These are phyloP conservation scores for Pachypanchax playfairii DNA, from an alignment of 2,113 vertebrate genomes.

Conservation along the genomic window DNA sequence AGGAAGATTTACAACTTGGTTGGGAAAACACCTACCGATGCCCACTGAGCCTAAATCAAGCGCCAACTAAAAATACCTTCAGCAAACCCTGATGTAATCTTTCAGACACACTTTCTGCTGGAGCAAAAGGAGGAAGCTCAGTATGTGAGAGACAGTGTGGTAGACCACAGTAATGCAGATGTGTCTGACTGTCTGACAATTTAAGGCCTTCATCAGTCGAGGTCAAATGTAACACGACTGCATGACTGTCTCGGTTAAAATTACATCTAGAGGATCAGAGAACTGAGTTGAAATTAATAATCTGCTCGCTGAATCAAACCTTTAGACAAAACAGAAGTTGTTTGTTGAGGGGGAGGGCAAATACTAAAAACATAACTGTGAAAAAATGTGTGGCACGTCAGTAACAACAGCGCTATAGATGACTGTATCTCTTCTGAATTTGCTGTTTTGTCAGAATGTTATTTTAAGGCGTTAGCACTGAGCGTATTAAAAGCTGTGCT, in stretches of 20 bases:
- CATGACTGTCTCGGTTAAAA: constrained; percentile 24
- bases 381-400: neutral
- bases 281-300: constrained; percentile 5
- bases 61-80: constrained; percentile 57
- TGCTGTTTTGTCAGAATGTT: neutral
- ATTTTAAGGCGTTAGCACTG: neutral
- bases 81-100: constrained; percentile 67
- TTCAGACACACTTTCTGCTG: constrained; percentile 37
- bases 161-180: constrained; percentile 65
- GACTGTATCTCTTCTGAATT: too few species aligned
- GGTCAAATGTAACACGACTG: constrained; percentile 16
- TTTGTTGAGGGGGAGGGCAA: neutral
- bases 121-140: constrained; percentile 36
- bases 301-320: constrained; percentile 15
- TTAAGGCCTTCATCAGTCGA: constrained; percentile 46
- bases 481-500: neutral
- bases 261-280: constrained; percentile 18
- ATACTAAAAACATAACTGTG: neutral
- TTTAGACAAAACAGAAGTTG: constrained; percentile 3
- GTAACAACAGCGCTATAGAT: neutral
- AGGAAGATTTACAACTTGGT: constrained; percentile 34
- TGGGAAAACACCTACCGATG: constrained; percentile 59
- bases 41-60: constrained; percentile 37
- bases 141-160: constrained; percentile 59
- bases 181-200: constrained; percentile 64